phyloP scores from a whole-genome alignment of 2,113 vertebrate genomes.

The Oncorhynchus kisutch region DNA sequence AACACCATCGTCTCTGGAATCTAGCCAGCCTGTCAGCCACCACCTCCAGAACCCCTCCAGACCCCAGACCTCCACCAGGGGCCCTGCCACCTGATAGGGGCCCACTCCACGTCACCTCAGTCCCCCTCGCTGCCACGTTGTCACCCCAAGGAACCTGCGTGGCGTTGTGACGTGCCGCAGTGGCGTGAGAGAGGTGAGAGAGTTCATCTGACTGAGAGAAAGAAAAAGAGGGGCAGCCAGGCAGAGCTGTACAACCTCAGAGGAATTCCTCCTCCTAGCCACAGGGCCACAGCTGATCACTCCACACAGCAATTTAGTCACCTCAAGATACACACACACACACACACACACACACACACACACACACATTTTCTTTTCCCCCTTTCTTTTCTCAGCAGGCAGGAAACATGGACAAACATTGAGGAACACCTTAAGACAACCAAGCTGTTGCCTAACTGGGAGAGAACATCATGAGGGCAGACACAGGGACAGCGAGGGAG shows the following conservation, averaged over 20 bases:
- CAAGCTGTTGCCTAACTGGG: too few species aligned
- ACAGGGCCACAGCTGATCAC: slow-evolving; percentile 58
- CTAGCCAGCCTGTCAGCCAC: background rate
- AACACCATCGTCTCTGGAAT: background rate
- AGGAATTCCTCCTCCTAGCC: slow-evolving; percentile 57
- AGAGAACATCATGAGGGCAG: background rate
- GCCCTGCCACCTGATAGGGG: background rate
- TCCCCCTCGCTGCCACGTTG: background rate
- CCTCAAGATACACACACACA: slow-evolving; percentile 27
- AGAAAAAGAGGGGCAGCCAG: slow-evolving; percentile 27
- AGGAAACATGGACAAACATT: too few species aligned
- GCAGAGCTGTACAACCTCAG: slow-evolving; percentile 48
- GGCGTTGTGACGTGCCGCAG: background rate
- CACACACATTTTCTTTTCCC: background rate
- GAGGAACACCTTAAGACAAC: too few species aligned
- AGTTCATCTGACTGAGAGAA: slow-evolving; percentile 47
- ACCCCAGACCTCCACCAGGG: background rate
- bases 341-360: background rate
- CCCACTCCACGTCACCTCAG: background rate
- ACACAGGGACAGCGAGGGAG: background rate
- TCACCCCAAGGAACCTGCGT: background rate
- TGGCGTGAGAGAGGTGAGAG: slow-evolving; percentile 48
- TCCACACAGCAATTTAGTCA: slow-evolving; percentile 55
- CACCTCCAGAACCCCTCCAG: background rate
- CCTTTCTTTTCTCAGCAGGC: background rate